Evolutionary conservation across 2,888 invertebrate genomes (phyloP), one percentile per base, ranked within the genome.

Genomic region (Leucania comma): DNA sequence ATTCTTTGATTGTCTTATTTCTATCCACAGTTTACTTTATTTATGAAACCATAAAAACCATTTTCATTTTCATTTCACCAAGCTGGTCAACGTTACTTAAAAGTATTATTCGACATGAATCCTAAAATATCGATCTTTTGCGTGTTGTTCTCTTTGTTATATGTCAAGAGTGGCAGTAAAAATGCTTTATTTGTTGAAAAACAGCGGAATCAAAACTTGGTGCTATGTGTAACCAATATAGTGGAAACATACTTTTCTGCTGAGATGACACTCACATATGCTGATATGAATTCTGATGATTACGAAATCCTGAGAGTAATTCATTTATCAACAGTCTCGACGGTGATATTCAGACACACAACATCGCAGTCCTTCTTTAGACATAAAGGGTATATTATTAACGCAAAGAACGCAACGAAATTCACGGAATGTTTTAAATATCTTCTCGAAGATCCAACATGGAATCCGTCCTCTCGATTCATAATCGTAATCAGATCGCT

Each of bases 401-500:
- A 50, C 8, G 22, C 50, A 50, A 48, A 50, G 10, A 8, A 50
- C 50, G 22, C 20, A 0, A 50, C 22, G n/a, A 22, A 22, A 50
- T 50, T 50, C 10, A 22, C 10, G 10, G 22, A 50, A n/a, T n/a
- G 65, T 17, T 82, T 90, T n/a, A 10, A 35, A 8, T 46, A 71
- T 17, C 70, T 93, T 0, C 72, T 68, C 9, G 74, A 64, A 24
- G 90, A 90, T 22, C 20, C 66, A 0, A 57, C 79, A 1, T 93
- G 93, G 93, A 88, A 87, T 42, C 93, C 93, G 0, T 65, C 81
- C 20, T 86, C 86, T 4, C 80, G 80, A 42, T 90, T 91, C 56
- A 71, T 91, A 6, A 82, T 93, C 14, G 60, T 90, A 5, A 71
- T 92, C 8, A 75, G 82, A 59, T 51, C 65, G 0, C 68, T 91